Evolutionary conservation across 2,888 invertebrate species (phyloP).

Genomic region (Deroplatys truncata): DNA sequence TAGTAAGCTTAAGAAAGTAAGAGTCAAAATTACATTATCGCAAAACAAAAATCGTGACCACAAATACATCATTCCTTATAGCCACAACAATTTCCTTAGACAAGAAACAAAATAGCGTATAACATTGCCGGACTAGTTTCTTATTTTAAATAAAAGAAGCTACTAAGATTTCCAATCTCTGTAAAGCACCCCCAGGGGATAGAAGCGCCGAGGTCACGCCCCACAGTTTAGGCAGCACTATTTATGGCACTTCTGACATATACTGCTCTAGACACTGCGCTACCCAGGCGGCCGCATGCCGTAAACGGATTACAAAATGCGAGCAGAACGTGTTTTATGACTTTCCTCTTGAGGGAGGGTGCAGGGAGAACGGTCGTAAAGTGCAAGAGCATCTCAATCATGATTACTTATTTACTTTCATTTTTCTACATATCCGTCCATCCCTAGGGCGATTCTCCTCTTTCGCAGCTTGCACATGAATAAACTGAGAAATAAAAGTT

Average conservation of each 20-base stretch:
- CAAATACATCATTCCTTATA: too few relatives aligned
- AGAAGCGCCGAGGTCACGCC: background rate
- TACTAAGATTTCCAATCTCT: background rate
- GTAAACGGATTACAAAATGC: background rate
- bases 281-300: background rate
- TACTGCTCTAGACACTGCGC: background rate
- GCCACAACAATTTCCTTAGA: too few relatives aligned
- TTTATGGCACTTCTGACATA: background rate
- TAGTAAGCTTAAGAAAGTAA: too few relatives aligned
- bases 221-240: background rate
- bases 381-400: background rate
- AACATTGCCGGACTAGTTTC: background rate
- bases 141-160: background rate
- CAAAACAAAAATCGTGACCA: too few relatives aligned
- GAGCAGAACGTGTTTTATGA: background rate
- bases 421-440: background rate
- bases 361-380: background rate
- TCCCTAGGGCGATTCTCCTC: background rate
- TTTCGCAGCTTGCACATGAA: background rate
- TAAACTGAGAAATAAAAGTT: background rate
- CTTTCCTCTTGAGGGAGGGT: background rate
- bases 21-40: too few relatives aligned
- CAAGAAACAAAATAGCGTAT: background rate
- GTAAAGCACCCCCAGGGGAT: background rate
- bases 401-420: background rate